phyloP scores from a whole-genome alignment of 2,888 invertebrate genomes.

The Anarsia innoxiella region DNA sequence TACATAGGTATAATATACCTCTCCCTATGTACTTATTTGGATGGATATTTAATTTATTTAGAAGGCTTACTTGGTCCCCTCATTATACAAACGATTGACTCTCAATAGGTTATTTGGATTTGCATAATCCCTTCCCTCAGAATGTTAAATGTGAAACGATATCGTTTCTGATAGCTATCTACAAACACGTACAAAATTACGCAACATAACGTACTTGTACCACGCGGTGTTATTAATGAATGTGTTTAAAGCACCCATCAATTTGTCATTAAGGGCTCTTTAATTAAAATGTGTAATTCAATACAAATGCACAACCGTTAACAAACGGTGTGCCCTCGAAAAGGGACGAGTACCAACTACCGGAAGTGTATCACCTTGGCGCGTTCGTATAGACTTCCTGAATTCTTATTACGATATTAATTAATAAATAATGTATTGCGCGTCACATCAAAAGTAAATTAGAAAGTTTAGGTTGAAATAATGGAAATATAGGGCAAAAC shows the following conservation, averaged over 20 bases:
- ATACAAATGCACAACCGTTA: conserved; percentile 45
- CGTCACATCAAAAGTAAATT: too few relatives aligned
- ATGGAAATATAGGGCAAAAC: neutral
- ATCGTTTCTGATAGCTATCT: conserved; percentile 7
- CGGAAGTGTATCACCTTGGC: conserved; percentile 48
- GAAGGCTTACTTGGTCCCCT: too few relatives aligned
- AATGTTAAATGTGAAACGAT: too few relatives aligned
- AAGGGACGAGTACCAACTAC: conserved; percentile 36
- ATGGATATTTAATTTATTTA: too few relatives aligned
- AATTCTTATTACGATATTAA: conserved; percentile 28
- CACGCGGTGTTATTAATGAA: conserved; percentile 3
- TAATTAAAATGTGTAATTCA: conserved; percentile 31
- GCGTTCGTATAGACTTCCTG: conserved; percentile 48
- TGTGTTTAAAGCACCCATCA: conserved; percentile 2
- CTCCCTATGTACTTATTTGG: too few relatives aligned
- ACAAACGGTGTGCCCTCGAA: conserved; percentile 44
- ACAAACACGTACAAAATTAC: neutral
- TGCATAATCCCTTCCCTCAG: too few relatives aligned
- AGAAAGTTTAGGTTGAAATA: too few relatives aligned
- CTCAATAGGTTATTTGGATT: too few relatives aligned
- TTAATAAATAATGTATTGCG: conserved; percentile 14
- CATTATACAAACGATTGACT: too few relatives aligned
- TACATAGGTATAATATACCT: conserved; percentile 11
- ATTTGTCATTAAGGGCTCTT: conserved; percentile 25
- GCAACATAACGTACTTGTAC: neutral